Base-by-base conservation (phyloP, 2,113 vertebrate species). In the Cephalopholis sonnerati region DNA sequence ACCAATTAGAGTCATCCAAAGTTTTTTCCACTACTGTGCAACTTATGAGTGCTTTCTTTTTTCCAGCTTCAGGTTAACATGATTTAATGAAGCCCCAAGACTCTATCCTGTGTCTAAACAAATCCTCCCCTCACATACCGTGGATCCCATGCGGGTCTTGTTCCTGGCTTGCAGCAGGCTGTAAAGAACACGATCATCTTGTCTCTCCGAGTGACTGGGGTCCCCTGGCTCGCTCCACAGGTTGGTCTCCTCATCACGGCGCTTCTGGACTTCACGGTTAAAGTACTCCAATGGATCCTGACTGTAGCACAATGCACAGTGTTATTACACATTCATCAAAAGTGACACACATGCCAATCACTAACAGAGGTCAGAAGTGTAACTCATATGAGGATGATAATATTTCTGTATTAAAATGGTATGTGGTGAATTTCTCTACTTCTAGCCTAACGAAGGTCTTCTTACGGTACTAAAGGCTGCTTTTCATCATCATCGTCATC, bases 201-300 rank as follows among this genome's bases (percentile, higher is more conserved):
- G 93, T 25, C 96, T 89, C 88, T 96, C 96, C 0, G 94, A 92
- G 89, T 97, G 96, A 82, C 95, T 96, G 17, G 89, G 87, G 89
- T 97, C 96, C 25, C 94, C 95, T 0, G 96, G 96, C 53, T 94
- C 93, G 27, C 93, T 97, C 96, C 96, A 97, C 72, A 97, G 87
- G 81, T 97, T 97, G 15, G 95, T 93, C 84, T 96, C 96, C 81
- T 97, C 96, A 8, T 96, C 96, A 1, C 95, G 91, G 15, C 95
- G 90, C 66, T 95, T 95, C 89, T 96, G 95, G 29, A 95, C 96
- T 50, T 96, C 94, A 2, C 95, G 96, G 41, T 94, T 95, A 74
- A 96, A 96, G 81, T 96, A 97, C 75, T 95, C 93, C 87, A 97
- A 71, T 0, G 96, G 96, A 59, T 97, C 96, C 48, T 93, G 87